Base-by-base conservation (phyloP, 2,797 vertebrate species). In the Pogonophryne albipinna region DNA sequence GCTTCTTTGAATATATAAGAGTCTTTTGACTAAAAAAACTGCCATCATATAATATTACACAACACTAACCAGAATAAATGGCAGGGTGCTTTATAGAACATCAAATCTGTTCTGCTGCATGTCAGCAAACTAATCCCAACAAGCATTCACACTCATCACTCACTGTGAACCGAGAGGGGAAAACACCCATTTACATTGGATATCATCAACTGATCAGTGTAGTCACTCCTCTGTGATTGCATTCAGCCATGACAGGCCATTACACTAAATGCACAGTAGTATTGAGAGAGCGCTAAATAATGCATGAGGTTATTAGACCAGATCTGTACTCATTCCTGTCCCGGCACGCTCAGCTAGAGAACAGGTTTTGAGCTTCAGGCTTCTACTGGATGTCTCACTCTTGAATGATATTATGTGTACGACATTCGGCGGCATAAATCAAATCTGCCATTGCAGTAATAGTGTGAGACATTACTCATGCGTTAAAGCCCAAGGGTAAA, bases 301-400 rank as follows among this genome's bases (percentile, higher is more conserved):
- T 94, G 89, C 84, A 94, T 81, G 75, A 76, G 76, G 87, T 92
- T 91, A 93, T 93, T 93, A 93, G 87, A 88, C 74, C 82, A 87
- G 85, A 92, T 91, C 80, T 90, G 87, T 86, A 88, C 82, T 90
- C 87, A 84, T 88, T 91, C 52, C 69, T 71, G 76, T 80, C 67
- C 76, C 44, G 17, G 58, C 66, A 82, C 0, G 19, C 76, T 73
- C 80, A 71, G 55, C 78, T 64, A 67, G 75, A 17, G 55, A 76
- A 70, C 71, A 66, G 45, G 44, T 79, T 78, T 71, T 52, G 56
- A 78, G 82, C 79, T 79, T 55, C 20, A 10, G 69, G 79, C 78
- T 71, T 50, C 64, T 16, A 50, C 62, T 31, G 38, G 72, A 80
- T 14, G 46, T 66, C 47, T 79, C 52, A 49, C 49, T 69, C 11